Conservation (phyloP, 2,113 vertebrate genomes). For the Trichomycterus rosablanca region DNA sequence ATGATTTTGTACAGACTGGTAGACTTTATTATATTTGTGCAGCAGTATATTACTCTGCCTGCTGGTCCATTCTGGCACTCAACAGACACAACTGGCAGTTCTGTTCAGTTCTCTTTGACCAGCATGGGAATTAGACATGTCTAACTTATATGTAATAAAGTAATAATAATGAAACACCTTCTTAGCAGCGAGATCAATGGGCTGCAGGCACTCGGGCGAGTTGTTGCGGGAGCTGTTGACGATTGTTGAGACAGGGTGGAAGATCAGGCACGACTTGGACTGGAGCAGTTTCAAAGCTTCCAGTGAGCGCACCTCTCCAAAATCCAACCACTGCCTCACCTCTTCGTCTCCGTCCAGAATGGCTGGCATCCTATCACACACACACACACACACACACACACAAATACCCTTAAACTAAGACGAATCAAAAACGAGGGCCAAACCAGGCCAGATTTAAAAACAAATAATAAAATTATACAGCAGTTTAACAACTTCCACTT, state of each 20-base stretch:
- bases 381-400: too few species aligned
- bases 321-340: constrained; percentile 85
- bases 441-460: not conserved
- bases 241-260: constrained; percentile 82
- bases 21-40: too few species aligned
- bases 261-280: constrained; percentile 75
- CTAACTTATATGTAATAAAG: too few species aligned
- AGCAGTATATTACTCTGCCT: too few species aligned
- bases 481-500: too few species aligned
- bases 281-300: constrained; percentile 84
- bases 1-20: too few species aligned
- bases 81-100: too few species aligned
- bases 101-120: too few species aligned
- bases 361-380: constrained; percentile 84
- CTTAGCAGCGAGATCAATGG: constrained; percentile 63
- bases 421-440: too few species aligned
- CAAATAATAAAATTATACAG: too few species aligned
- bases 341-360: constrained; percentile 88
- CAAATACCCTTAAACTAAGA: not conserved
- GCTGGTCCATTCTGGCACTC: too few species aligned
- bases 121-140: too few species aligned
- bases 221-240: constrained; percentile 87
- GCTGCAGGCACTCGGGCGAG: constrained; percentile 75
- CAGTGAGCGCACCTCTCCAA: constrained; percentile 77
- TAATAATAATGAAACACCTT: constrained; percentile 72